A percentile compares a stretch with the other conserved stretches of the same genome.
Conservation (phyloP, 2,888 invertebrate species). For the Saturnia japonica region DNA sequence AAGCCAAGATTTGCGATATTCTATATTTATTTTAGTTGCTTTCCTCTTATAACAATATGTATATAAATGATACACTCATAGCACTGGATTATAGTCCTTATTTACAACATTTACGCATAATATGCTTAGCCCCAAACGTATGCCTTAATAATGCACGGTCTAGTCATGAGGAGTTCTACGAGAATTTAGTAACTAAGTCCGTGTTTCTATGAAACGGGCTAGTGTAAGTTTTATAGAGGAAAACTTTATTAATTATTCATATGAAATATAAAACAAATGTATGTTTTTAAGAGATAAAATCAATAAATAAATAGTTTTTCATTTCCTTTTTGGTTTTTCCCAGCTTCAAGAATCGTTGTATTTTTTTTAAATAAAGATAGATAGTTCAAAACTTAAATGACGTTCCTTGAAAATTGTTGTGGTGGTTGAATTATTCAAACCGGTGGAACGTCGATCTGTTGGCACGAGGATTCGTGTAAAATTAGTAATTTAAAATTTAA, state of each 20-base stretch:
- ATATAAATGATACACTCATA: too few species aligned
- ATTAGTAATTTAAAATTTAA: too few species aligned
- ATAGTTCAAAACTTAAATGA: not conserved
- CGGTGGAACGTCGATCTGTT: not conserved
- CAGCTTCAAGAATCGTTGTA: not conserved
- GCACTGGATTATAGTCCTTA: too few species aligned
- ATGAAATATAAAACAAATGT: not conserved
- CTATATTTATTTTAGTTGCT: not conserved
- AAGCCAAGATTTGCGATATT: not conserved
- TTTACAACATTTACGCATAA: too few species aligned
- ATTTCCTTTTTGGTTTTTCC: not conserved
- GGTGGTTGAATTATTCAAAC: not conserved
- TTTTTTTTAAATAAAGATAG: not conserved
- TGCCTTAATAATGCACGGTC: not conserved
- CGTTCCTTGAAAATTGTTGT: not conserved
- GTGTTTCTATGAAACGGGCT: not conserved
- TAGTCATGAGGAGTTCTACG: not conserved
- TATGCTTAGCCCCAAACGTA: too few species aligned
- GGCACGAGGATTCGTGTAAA: not conserved
- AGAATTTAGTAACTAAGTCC: not conserved
- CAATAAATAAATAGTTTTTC: not conserved
- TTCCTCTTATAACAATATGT: not conserved
- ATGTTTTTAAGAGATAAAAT: not conserved
- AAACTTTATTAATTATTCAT: not conserved
- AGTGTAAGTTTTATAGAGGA: not conserved